Base-by-base conservation (phyloP, 2,797 vertebrate genomes). In the Simalia tracyae region DNA sequence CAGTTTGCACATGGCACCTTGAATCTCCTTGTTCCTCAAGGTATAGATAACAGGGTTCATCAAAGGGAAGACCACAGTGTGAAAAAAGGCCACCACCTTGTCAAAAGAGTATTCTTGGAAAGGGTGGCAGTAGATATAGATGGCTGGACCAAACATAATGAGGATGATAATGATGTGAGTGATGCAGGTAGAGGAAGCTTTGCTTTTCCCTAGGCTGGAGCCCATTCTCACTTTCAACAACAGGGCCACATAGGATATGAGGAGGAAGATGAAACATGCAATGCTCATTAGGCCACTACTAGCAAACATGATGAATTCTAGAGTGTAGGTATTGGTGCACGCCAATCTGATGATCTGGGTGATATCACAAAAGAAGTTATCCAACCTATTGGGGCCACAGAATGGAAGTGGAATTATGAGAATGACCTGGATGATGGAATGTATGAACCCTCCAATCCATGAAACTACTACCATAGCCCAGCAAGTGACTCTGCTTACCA, bases 11-110 rank as follows among this genome's bases (percentile, higher is more conserved):
- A 86, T 86, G 28, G 63, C 63, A 68, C 24, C 63, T 59, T 91
- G 86, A 50, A 86, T 86, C 63, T 96, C 96, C 19, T 93, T 95
- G 42, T 97, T 97, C 46, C 95, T 95, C 88, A 97, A 46, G 0
- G 95, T 96, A 66, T 97, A 97, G 86, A 97, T 96, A 59, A 97
- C 93, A 28, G 96, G 96, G 42, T 96, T 97, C 57, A 96, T 88
- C 56, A 94, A 54, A 0, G 96, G 97, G 0, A 95, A 92, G 0
- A 96, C 56, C 57, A 95, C 91, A 3, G 91, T 94, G 86, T 95
- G 89, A 11, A 92, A 63, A 17, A 92, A 61, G 17, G 84, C 66
- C 28, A 92, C 66, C 9, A 64, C 28, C 26, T 92, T 92, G 15
- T 92, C 92, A 4, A 90, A 56, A 2, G 89, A 2, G 46, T 81